A percentile compares a stretch with the other conserved stretches of the same genome.
These are phyloP conservation scores for Isichthys henryi DNA, from an alignment of 2,113 vertebrate species.

Conservation along the genomic window DNA sequence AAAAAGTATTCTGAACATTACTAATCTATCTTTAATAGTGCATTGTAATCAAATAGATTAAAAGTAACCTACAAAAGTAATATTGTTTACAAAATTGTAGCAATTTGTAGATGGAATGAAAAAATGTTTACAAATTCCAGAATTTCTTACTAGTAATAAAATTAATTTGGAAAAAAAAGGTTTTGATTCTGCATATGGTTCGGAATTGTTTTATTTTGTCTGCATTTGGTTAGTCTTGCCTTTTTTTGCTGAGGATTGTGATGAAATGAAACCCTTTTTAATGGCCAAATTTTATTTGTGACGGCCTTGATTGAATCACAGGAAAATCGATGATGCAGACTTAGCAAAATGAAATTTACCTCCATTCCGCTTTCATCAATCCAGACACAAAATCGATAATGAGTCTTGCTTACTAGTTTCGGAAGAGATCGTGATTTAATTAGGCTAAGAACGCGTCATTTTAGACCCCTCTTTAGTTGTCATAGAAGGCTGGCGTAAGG, in stretches of 20 bases:
- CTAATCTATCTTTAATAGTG: conserved; percentile 59
- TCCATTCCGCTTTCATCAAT: not conserved
- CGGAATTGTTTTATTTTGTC: conserved; percentile 16
- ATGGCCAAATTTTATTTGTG: conserved; percentile 31
- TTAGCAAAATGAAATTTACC: conserved; percentile 36
- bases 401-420: not conserved
- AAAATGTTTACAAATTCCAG: conserved; percentile 61
- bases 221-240: not conserved
- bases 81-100: conserved; percentile 64
- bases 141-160: conserved; percentile 26
- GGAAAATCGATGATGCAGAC: conserved; percentile 17
- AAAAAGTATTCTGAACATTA: conserved; percentile 61
- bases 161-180: not conserved
- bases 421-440: not conserved
- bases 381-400: not conserved
- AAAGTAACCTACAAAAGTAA: conserved; percentile 63
- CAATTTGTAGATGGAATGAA: conserved; percentile 45
- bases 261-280: conserved; percentile 36
- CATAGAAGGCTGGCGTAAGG: not conserved
- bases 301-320: conserved; percentile 23
- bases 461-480: not conserved
- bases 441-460: not conserved
- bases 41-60: conserved; percentile 60
- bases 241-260: conserved; percentile 37
- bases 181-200: conserved; percentile 13